Conservation (phyloP, 2,888 invertebrate genomes). For the Zaprionus lineosus region DNA sequence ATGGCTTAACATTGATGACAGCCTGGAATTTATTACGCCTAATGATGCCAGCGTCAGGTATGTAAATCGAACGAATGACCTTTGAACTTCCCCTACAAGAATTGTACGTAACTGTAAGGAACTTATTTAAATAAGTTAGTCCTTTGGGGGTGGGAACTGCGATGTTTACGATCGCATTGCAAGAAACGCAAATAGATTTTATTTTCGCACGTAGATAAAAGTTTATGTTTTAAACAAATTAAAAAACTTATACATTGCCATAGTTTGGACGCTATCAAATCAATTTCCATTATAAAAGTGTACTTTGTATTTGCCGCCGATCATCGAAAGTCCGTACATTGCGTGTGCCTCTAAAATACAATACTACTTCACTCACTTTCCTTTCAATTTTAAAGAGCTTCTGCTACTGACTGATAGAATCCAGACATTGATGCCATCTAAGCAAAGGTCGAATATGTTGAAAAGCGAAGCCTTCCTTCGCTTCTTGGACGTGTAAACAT, state of each 20-base stretch:
- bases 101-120: too few relatives aligned
- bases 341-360: conserved; percentile 8
- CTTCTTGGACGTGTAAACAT: conserved; percentile 61
- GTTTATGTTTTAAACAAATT: too few relatives aligned
- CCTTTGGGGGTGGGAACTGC: too few relatives aligned
- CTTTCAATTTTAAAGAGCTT: conserved; percentile 1
- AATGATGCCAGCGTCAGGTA: conserved; percentile 41
- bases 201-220: too few relatives aligned
- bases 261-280: too few relatives aligned
- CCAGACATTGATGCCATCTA: conserved; percentile 1
- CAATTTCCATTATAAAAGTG: too few relatives aligned
- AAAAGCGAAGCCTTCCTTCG: conserved; percentile 1
- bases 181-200: too few relatives aligned
- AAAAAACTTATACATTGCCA: too few relatives aligned
- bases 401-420: conserved; percentile 18
- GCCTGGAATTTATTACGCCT: conserved; percentile 52
- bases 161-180: too few relatives aligned
- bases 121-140: too few relatives aligned
- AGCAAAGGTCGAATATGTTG: conserved; percentile 1
- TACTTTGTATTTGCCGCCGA: too few relatives aligned
- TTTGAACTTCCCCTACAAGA: neutral
- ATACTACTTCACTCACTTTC: neutral
- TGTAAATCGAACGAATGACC: conserved; percentile 12
- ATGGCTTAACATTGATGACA: conserved; percentile 33
- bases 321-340: too few relatives aligned